Base-by-base conservation (phyloP, 2,113 vertebrate species). In the Calyptomena viridis region DNA sequence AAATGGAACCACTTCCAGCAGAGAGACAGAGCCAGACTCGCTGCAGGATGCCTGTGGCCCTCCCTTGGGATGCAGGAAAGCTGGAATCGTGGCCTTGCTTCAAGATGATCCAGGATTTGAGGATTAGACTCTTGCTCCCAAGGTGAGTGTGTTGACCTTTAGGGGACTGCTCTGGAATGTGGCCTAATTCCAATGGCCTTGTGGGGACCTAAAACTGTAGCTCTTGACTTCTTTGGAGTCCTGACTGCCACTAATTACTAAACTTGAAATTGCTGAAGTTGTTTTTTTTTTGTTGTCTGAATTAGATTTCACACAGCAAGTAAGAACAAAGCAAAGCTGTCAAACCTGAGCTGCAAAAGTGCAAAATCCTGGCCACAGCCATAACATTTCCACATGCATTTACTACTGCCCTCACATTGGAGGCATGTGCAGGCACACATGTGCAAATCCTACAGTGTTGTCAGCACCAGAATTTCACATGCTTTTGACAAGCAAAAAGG, bases 81-180 rank as follows among this genome's bases (percentile, higher is more conserved):
- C 55, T 72, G 80, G 60, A 89, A 81, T 37, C 0, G 0, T 13
- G 25, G 35, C 62, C 56, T 74, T 75, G 56, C 87, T 82, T 94
- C 73, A 68, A 84, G 69, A 82, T n/a, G 72, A 97, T 47, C 14
- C 23, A 67, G 63, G 60, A 95, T 53, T 62, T 80, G 33, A 88
- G 59, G 90, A 71, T 66, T 71, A 86, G 63, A 83, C 46, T 37
- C 69, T 67, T 91, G 90, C 50, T 67, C 68, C 72, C 52, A 22
- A 93, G 95, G 94, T 96, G 72, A 97, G 96, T 90, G 67, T 55
- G 39, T 18, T 68, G 64, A 74, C 42, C 59, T 84, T 88, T 39
- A 59, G 40, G 46, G 83, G n/a, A 52, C 39, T 21, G 28, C 35
- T 46, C 33, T 0, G 8, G 55, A 50, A 69, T 73, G 21, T 35